Base-by-base conservation (phyloP, 2,113 vertebrate genomes). In the Eubucco bourcierii region DNA sequence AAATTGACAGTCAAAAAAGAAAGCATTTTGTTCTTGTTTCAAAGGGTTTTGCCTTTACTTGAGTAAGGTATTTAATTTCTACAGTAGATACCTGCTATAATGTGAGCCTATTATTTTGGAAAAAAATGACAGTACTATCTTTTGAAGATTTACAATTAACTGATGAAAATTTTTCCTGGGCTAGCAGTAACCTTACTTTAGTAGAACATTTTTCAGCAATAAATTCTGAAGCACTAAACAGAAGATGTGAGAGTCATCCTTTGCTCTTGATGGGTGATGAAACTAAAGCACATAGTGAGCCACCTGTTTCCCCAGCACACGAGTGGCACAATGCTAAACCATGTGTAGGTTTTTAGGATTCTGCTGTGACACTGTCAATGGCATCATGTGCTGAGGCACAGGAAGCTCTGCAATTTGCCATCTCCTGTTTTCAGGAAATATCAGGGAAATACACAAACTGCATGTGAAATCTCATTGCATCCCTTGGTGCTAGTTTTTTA, bases 51-150 rank as follows among this genome's bases (percentile, higher is more conserved):
- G 24, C 68, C 71, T 90, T 84, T 65, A 66, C 31, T 95, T 84
- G 44, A 64, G 29, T 83, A 63, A 84, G 37, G 64, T 88, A 55
- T 96, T 94, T 88, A 12, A 90, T 94, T 94, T 94, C 80, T 90
- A 88, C 84, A 94, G 90, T 77, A 93, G 84, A 53, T 78, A 33
- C 47, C 47, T 77, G 59, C 87, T 61, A 21, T 7, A 74, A 39
- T 2, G 12, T 60, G 68, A 96, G 55, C 73, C 67, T 87, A 14
- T 90, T 92, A 89, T 80, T 95, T 86, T 59, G 50, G 41, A 41
- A 71, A 82, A 85, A 86, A 88, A 71, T 73, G 21, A 71, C 34
- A 61, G 4, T 24, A 29, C 75, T 94, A 58, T 61, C 71, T 85
- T 92, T 74, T 67, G 75, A 90, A 90, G 29, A 67, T 72, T 86